Evolutionary conservation across 2,888 invertebrate genomes (phyloP).

Genomic region (Agriotes lineatus): DNA sequence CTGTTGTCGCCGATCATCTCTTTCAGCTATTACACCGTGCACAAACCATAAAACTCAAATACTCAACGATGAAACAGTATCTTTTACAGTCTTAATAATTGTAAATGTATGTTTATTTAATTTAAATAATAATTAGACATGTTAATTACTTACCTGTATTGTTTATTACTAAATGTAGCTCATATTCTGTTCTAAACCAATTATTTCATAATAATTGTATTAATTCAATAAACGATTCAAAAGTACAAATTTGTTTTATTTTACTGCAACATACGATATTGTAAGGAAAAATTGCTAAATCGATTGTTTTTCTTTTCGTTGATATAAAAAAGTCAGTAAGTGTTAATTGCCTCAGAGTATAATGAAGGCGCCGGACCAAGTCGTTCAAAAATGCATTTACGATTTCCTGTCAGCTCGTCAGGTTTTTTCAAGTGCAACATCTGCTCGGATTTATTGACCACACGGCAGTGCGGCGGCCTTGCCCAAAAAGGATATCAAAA

Average conservation of each 20-base stretch:
- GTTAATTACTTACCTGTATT: constrained; percentile 7
- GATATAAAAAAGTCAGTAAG: too few species aligned
- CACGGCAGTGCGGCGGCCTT: constrained; percentile 6
- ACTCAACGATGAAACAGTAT: not conserved
- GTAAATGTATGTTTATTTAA: not conserved
- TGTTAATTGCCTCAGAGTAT: too few species aligned
- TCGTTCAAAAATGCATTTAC: too few species aligned
- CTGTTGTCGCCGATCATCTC: too few species aligned
- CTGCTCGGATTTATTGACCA: constrained; percentile 18
- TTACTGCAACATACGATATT: too few species aligned
- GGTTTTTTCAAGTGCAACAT: constrained; percentile 12
- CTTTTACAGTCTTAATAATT: not conserved
- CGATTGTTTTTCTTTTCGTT: too few species aligned
- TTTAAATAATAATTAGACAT: not conserved
- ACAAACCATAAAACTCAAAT: constrained; percentile 3
- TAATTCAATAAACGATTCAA: constrained; percentile 4
- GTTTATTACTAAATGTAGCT: constrained; percentile 12
- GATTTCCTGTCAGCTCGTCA: constrained; percentile 11
- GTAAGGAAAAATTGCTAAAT: too few species aligned
- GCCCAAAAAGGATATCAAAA: constrained; percentile 18
- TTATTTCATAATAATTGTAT: constrained; percentile 2
- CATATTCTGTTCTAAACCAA: not conserved
- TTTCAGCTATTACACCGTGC: not conserved
- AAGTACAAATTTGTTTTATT: too few species aligned
- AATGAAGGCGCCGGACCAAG: too few species aligned